Percentiles rank a stretch among this genome's conserved stretches.
phyloP scores from a whole-genome alignment of 2,888 invertebrate genomes.

The Drosophila mettleri region DNA sequence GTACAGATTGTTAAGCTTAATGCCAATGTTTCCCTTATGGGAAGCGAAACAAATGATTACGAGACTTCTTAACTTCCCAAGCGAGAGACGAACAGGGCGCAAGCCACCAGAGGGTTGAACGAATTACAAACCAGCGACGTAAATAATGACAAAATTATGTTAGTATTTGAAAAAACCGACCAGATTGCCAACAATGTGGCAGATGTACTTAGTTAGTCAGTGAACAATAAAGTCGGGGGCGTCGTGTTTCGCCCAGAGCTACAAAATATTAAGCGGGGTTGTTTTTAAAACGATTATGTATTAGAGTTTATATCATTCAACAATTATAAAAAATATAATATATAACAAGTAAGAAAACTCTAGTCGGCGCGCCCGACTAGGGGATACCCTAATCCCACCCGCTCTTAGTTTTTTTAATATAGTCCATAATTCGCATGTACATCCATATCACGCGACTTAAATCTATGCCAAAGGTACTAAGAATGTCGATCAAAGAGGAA shows the following conservation, averaged over 20 bases:
- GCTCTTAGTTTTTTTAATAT: too few relatives aligned
- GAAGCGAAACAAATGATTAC: slow-evolving; percentile 71
- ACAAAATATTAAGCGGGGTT: slow-evolving; percentile 33
- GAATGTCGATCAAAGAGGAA: too few relatives aligned
- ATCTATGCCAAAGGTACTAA: too few relatives aligned
- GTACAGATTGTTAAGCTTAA: slow-evolving; percentile 72
- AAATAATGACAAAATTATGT: slow-evolving; percentile 80
- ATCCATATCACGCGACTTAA: too few relatives aligned
- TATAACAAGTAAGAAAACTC: too few relatives aligned
- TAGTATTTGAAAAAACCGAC: slow-evolving; percentile 70
- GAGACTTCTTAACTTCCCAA: slow-evolving; percentile 40
- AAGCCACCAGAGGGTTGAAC: slow-evolving; percentile 62
- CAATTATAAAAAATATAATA: too few relatives aligned
- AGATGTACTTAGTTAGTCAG: slow-evolving; percentile 67
- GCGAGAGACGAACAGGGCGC: slow-evolving; percentile 16
- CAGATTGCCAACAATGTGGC: slow-evolving; percentile 77
- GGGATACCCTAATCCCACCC: too few relatives aligned
- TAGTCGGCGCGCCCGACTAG: too few relatives aligned
- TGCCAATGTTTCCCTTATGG: slow-evolving; percentile 49
- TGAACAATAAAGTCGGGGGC: slow-evolving; percentile 36
- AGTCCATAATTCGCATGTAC: too few relatives aligned
- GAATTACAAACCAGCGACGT: slow-evolving; percentile 77
- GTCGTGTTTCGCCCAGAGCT: slow-evolving; percentile 31
- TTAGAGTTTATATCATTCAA: not conserved
- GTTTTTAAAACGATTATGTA: not conserved